Conservation (phyloP, 2,113 vertebrate genomes). For the Tricholaema leucomelas region DNA sequence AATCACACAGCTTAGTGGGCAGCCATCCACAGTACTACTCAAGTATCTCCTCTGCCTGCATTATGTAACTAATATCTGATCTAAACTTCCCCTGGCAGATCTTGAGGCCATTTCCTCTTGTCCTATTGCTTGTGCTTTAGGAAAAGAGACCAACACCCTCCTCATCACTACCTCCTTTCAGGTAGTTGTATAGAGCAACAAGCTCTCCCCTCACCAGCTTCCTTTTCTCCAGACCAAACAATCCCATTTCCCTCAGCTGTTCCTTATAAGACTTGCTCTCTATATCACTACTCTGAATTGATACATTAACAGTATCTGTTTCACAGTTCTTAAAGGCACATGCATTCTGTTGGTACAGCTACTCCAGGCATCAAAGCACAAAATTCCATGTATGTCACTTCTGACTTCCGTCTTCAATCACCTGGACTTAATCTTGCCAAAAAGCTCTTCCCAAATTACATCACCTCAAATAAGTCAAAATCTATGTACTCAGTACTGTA, state of each 20-base stretch:
- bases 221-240: too few species aligned
- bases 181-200: too few species aligned
- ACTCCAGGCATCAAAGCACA: not conserved
- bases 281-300: not conserved
- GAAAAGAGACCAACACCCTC: too few species aligned
- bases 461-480: not conserved
- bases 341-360: not conserved
- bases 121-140: too few species aligned
- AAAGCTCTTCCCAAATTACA: not conserved
- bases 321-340: not conserved
- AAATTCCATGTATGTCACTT: too few species aligned
- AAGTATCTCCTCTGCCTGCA: not conserved
- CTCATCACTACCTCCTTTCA: too few species aligned
- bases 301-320: not conserved
- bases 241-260: too few species aligned
- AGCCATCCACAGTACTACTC: not conserved
- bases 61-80: not conserved
- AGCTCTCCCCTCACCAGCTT: too few species aligned
- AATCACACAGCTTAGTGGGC: not conserved
- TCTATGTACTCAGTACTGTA: too few species aligned
- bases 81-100: too few species aligned
- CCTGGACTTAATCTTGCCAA: not conserved
- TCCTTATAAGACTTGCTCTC: too few species aligned
- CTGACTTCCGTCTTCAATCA: not conserved
- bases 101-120: too few species aligned